These are phyloP conservation scores for Baronia brevicornis DNA, from an alignment of 2,888 invertebrate species.

Conservation along the genomic window DNA sequence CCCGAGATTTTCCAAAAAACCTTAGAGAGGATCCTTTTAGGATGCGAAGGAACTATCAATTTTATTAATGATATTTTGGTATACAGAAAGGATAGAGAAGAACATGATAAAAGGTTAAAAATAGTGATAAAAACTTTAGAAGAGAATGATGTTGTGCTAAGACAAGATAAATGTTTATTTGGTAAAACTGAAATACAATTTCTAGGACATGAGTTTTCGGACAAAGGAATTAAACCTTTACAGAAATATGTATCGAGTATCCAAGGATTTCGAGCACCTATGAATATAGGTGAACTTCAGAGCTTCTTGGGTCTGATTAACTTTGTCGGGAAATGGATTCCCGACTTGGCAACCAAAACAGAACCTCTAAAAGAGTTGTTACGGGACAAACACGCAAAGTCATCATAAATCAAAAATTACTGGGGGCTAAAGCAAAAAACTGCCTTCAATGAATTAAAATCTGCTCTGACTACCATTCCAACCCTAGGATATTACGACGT, in stretches of 20 bases:
- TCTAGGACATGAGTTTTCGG: slow-evolving; percentile 20
- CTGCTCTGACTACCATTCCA: slow-evolving; percentile 7
- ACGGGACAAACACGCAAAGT: slow-evolving; percentile 5
- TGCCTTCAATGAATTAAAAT: slow-evolving; percentile 20
- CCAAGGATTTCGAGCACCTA: slow-evolving; percentile 19
- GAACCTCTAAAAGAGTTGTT: slow-evolving; percentile 17
- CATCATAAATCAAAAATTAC: slow-evolving; percentile 13
- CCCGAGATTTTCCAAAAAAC: slow-evolving; percentile 26
- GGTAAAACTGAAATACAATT: slow-evolving; percentile 11
- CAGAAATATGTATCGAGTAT: slow-evolving; percentile 26
- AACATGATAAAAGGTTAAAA: slow-evolving; percentile 19
- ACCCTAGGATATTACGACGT: slow-evolving; percentile 21
- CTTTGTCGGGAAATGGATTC: slow-evolving; percentile 20
- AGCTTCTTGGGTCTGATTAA: slow-evolving; percentile 22
- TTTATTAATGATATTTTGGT: slow-evolving; percentile 28
- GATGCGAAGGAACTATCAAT: slow-evolving; percentile 22
- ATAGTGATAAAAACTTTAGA: slow-evolving; percentile 17
- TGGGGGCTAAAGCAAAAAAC: slow-evolving; percentile 14
- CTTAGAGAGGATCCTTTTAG: slow-evolving; percentile 20
- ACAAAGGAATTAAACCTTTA: slow-evolving; percentile 26
- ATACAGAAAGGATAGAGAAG: slow-evolving; percentile 14
- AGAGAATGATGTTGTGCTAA: slow-evolving; percentile 20
- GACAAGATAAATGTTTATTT: slow-evolving; percentile 19
- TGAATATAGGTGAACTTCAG: slow-evolving; percentile 16
- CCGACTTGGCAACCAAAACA: slow-evolving; percentile 18